Evolutionary conservation across 2,797 vertebrate genomes (phyloP).

Genomic region (Anguilla marmorata): DNA sequence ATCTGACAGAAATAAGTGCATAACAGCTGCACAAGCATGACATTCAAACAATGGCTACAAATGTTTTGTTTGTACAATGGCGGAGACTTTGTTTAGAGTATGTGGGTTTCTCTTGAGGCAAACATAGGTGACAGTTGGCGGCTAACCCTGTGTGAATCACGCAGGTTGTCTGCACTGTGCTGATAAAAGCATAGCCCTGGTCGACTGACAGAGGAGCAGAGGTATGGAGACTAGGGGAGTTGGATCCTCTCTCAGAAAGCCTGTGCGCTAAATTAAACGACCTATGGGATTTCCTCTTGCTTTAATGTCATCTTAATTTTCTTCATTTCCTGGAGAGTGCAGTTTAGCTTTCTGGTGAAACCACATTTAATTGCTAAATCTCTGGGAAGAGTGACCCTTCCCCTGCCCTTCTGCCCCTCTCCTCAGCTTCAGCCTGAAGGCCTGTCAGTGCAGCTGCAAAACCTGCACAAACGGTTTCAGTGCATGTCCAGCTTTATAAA

Average conservation of each 20-base stretch:
- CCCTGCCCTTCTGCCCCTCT: not conserved
- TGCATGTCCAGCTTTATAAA: not conserved
- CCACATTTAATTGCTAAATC: constrained; percentile 45
- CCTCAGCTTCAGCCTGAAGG: not conserved
- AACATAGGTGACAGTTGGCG: not conserved
- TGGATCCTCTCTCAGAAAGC: constrained; percentile 19
- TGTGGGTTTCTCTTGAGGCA: not conserved
- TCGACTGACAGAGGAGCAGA: not conserved
- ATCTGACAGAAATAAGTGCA: not conserved
- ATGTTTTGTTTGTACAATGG: not conserved
- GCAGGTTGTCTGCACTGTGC: constrained; percentile 1
- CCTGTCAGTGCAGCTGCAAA: not conserved
- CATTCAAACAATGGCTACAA: not conserved
- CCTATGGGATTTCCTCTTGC: constrained; percentile 28
- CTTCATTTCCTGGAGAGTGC: constrained; percentile 51
- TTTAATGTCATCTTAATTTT: constrained; percentile 58
- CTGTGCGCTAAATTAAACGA: constrained; percentile 48
- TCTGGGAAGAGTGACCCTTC: not conserved
- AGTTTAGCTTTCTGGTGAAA: constrained; percentile 46
- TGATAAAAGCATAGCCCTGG: not conserved
- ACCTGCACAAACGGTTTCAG: not conserved
- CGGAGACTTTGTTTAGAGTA: not conserved
- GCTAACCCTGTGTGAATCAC: not conserved
- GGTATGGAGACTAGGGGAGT: not conserved
- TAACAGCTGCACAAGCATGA: not conserved